These are phyloP conservation scores for Oscheius sp. DNA, from an alignment of 2,888 invertebrate genomes.

Conservation along the genomic window DNA sequence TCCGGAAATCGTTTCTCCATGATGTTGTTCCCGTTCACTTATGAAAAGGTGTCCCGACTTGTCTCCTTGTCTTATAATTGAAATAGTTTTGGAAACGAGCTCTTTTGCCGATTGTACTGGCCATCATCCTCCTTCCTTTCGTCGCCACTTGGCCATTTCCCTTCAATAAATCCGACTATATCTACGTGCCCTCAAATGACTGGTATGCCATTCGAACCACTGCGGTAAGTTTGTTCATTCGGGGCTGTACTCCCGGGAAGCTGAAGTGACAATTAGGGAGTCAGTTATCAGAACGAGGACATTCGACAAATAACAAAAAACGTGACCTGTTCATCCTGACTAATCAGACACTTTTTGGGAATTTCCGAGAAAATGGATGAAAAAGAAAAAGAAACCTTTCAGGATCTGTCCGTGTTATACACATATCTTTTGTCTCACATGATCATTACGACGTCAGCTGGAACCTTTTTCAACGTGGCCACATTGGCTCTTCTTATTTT, in stretches of 20 bases:
- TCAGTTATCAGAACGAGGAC: background rate
- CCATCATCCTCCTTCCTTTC: constrained; percentile 14
- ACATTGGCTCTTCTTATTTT: constrained; percentile 14
- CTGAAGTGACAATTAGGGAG: background rate
- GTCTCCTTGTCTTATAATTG: background rate
- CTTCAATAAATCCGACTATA: constrained; percentile 4
- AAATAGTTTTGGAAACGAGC: constrained; percentile 11
- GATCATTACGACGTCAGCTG: background rate
- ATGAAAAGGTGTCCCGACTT: constrained; percentile 6
- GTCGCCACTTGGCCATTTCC: constrained; percentile 5
- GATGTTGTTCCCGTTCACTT: constrained; percentile 15
- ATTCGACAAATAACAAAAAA: background rate
- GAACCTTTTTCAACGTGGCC: constrained; percentile 8
- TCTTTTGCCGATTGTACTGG: background rate
- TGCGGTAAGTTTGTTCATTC: constrained; percentile 16
- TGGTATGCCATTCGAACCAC: constrained; percentile 21
- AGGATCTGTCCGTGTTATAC: constrained; percentile 9
- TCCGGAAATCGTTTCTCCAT: constrained; percentile 11
- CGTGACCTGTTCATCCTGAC: background rate
- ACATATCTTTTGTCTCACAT: constrained; percentile 4
- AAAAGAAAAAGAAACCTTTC: background rate
- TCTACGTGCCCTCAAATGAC: background rate
- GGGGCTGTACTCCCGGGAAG: too few relatives aligned
- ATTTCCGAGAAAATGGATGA: too few relatives aligned
- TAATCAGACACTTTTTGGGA: background rate